Base-by-base conservation (phyloP, 2,888 invertebrate genomes). In the Ormyrus thymus region DNA sequence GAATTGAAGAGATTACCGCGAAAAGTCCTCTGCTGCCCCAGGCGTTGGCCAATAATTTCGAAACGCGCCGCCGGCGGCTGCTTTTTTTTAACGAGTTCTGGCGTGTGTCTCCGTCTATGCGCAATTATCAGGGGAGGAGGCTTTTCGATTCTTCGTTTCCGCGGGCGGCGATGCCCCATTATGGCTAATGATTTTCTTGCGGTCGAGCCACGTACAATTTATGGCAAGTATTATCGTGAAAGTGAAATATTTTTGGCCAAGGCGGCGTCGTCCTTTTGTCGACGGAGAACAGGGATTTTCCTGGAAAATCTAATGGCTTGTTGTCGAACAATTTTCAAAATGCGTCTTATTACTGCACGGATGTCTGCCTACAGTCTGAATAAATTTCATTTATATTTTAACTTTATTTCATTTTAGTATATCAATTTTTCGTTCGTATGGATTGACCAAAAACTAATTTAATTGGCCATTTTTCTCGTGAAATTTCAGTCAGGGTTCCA, bases 1-100 rank as follows among this genome's bases (percentile, higher is more conserved):
- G 83, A 86, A 87, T 86, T 86, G 85, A 83, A 83, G 84, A 82
- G 79, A 71, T 83, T 82, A 83, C 83, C 68, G 65, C 82, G 79
- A 83, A 83, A 83, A 80, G 78, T 29, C 79, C 71, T 76, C 73
- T 79, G 58, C 78, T 65, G 73, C 77, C 81, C 78, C 83, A 80
- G 83, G 83, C 82, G 13, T 62, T 53, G 64, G 70, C 73, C 70
- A 72, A 79, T 79, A 79, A 79, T 79, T 79, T 79, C 48, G 10
- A 59, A 45, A 59, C n/a, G 11, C 68, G 59, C 66, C 46, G 66
- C 58, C 56, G 65, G 50, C 75, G 11, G 48, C 13, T 62, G 66
- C 66, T 59, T 55, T 50, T 78, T 78, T 72, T 78, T 78, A 74
- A 75, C 73, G 78, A 78, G 68, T 68, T n/a, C 15, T 15, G 69